Conservation (phyloP, 2,113 vertebrate species). For the Atlantisia rogersi region DNA sequence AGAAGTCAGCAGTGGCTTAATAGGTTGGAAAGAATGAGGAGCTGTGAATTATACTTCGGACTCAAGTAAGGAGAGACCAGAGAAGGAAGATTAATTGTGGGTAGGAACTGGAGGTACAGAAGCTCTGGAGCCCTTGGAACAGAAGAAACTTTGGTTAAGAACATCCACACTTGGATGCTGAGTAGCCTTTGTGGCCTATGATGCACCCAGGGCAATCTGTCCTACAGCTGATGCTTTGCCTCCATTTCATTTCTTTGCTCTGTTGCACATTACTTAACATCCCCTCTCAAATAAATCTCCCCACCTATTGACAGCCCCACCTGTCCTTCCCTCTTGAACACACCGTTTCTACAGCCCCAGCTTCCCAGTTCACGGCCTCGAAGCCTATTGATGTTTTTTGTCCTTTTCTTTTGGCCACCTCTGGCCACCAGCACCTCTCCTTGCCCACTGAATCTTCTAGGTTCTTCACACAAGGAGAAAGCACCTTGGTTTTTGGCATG, state of each 20-base stretch:
- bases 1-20: background rate
- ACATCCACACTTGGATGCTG: background rate
- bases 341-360: background rate
- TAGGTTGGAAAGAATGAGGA: background rate
- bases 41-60: background rate
- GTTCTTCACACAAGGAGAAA: background rate
- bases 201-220: accelerated
- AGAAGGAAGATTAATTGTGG: background rate
- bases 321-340: background rate
- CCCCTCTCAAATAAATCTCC: background rate
- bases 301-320: background rate
- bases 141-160: background rate
- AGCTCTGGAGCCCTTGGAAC: background rate
- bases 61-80: background rate
- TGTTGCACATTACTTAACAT: background rate
- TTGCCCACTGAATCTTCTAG: background rate
- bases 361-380: background rate
- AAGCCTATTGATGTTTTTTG: background rate
- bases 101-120: background rate
- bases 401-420: background rate
- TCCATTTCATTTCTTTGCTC: background rate
- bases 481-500: background rate
- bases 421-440: accelerated
- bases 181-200: background rate
- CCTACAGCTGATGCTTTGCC: background rate